phyloP scores from a whole-genome alignment of 30 jellyfish, hydroid and myxozoan species.

The Rhopilema esculentum region DNA sequence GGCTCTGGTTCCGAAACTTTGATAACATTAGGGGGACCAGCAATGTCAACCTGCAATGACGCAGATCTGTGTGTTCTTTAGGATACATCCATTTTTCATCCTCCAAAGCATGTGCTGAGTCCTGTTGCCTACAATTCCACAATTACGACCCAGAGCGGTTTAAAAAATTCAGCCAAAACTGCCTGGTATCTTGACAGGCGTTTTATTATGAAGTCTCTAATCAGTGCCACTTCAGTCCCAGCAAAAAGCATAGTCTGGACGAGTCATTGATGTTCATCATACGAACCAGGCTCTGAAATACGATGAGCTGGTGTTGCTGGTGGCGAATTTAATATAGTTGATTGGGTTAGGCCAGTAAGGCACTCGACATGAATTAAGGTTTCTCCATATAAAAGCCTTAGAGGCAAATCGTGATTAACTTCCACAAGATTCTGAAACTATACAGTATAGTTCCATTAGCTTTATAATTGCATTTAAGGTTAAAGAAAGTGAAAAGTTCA shows the following conservation, averaged over 20 bases:
- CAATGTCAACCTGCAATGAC: too few relatives aligned
- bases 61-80: neutral
- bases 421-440: neutral
- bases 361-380: neutral
- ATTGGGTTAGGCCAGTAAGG: too few relatives aligned
- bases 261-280: neutral
- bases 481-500: neutral
- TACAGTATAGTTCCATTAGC: neutral
- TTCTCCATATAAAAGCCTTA: too few relatives aligned
- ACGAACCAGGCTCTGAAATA: neutral
- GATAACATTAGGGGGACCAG: too few relatives aligned
- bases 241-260: slow-evolving; percentile 1
- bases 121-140: neutral
- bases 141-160: neutral
- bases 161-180: neutral
- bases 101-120: too few relatives aligned
- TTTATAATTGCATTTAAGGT: too few relatives aligned
- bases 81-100: neutral
- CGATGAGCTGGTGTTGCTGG: neutral
- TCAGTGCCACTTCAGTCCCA: neutral
- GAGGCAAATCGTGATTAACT: neutral
- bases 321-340: too few relatives aligned
- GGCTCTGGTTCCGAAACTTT: too few relatives aligned
- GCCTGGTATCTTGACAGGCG: slow-evolving; percentile 1
- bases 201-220: neutral